These are phyloP conservation scores for Echinometra lucunter DNA, from an alignment of 53 echinoderm and acorn worm species.

Conservation along the genomic window DNA sequence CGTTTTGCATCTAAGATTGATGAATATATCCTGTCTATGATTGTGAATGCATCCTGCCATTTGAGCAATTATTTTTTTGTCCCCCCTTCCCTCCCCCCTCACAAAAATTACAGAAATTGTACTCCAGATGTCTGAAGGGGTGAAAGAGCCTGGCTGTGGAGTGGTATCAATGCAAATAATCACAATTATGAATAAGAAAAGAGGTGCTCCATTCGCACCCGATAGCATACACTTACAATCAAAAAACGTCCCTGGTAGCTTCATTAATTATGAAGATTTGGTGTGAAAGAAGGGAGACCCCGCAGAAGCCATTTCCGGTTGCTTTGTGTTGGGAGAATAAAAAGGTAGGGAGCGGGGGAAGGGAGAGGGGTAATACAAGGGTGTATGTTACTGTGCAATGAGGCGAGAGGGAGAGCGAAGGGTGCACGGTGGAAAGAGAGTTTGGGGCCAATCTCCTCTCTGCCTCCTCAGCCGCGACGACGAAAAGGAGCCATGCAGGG, in stretches of 20 bases:
- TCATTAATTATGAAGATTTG: conserved; percentile 48
- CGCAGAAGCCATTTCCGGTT: conserved; percentile 59
- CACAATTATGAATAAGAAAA: conserved; percentile 23
- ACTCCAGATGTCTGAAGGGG: conserved; percentile 43
- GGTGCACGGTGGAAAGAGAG: conserved; percentile 6
- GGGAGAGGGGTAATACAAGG: conserved; percentile 43
- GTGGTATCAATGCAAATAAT: conserved; percentile 32
- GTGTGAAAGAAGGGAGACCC: conserved; percentile 57
- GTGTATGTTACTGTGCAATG: conserved; percentile 44
- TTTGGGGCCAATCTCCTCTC: conserved; percentile 66
- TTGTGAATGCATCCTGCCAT: conserved; percentile 49
- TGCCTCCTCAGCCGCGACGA: conserved; percentile 67
- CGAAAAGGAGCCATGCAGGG: conserved; percentile 26
- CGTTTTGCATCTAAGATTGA: background rate
- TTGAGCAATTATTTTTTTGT: conserved; percentile 18
- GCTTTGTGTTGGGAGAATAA: conserved; percentile 42
- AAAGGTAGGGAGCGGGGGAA: conserved; percentile 29
- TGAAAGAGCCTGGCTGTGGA: conserved; percentile 19
- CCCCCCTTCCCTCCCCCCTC: background rate
- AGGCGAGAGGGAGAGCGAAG: conserved; percentile 13
- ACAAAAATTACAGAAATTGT: conserved; percentile 21
- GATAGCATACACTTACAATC: conserved; percentile 42
- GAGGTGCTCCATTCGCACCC: background rate
- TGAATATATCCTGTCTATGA: conserved; percentile 54
- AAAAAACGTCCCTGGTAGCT: conserved; percentile 19